Conservation (phyloP, 2,888 invertebrate species). For the Arenicola marina region DNA sequence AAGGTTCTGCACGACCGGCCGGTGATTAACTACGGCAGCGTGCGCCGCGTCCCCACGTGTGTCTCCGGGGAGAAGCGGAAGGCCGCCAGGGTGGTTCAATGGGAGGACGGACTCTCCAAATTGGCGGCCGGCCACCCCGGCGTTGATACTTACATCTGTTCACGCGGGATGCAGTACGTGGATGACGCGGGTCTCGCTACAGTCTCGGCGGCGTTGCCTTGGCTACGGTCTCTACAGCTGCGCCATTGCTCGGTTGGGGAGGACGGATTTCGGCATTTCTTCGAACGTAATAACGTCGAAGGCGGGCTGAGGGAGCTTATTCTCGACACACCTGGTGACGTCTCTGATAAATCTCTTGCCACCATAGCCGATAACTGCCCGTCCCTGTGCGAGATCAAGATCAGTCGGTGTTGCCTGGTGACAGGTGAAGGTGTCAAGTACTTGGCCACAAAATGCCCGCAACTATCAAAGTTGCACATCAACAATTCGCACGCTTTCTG, state of each 20-base stretch:
- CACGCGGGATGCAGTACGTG: slow-evolving; percentile 25
- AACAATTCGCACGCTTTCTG: neutral
- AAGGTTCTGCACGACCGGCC: slow-evolving; percentile 28
- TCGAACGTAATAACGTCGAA: slow-evolving; percentile 11
- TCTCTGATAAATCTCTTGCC: slow-evolving; percentile 23
- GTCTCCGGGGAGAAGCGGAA: slow-evolving; percentile 14
- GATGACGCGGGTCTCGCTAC: slow-evolving; percentile 28
- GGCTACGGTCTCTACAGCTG: slow-evolving; percentile 21
- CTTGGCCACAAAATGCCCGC: neutral
- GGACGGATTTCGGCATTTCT: slow-evolving; percentile 24
- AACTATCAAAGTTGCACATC: neutral
- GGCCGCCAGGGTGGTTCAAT: no score
- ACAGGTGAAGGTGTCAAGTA: slow-evolving; percentile 18
- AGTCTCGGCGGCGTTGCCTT: slow-evolving; percentile 24
- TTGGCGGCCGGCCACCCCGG: slow-evolving; percentile 25
- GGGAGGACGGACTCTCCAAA: slow-evolving; percentile 27
- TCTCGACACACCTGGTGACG: slow-evolving; percentile 24
- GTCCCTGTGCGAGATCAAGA: slow-evolving; percentile 14
- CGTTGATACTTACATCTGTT: slow-evolving; percentile 25
- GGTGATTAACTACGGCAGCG: slow-evolving; percentile 21
- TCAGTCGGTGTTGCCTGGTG: slow-evolving; percentile 17
- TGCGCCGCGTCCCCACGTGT: slow-evolving; percentile 1
- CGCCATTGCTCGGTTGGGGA: slow-evolving; percentile 27
- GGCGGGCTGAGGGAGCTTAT: slow-evolving; percentile 14
- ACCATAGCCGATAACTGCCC: slow-evolving; percentile 30